Conservation (phyloP, 2,797 vertebrate genomes). For the Steatocranus sp. region DNA sequence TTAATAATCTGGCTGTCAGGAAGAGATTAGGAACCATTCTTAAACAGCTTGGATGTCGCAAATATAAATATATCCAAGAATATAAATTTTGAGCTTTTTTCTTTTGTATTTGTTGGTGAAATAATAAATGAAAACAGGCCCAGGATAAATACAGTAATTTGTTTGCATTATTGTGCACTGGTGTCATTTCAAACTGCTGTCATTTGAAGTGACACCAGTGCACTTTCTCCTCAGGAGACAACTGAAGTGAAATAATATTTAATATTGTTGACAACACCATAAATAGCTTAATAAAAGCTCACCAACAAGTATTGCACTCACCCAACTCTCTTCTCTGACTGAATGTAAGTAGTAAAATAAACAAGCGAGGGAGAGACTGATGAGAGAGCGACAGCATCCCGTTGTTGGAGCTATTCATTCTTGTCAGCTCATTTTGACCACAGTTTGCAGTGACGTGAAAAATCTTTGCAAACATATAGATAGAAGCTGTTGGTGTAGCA, state of each 20-base stretch:
- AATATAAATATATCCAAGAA: neutral
- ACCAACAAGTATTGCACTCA: neutral
- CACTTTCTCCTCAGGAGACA: neutral
- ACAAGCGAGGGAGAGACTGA: neutral
- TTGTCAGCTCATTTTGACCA: neutral
- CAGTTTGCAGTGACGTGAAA: neutral
- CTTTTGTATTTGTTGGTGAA: neutral
- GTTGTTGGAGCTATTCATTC: neutral
- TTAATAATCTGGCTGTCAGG: neutral
- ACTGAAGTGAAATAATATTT: neutral
- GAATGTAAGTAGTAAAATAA: neutral
- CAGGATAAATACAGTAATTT: neutral
- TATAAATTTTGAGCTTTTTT: neutral
- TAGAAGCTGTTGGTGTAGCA: neutral
- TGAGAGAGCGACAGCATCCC: fast-evolving
- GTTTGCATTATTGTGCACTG: neutral
- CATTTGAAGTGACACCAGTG: neutral
- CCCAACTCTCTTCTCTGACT: neutral
- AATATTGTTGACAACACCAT: neutral
- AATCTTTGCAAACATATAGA: neutral
- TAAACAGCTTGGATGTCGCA: neutral
- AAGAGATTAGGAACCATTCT: neutral
- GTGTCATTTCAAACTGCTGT: neutral
- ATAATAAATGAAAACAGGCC: neutral
- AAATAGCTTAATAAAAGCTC: neutral